Evolutionary conservation across 2,797 vertebrate species (phyloP), one percentile per base, ranked within the genome.

Genomic region (Tokudaia tokunoshimensis): DNA sequence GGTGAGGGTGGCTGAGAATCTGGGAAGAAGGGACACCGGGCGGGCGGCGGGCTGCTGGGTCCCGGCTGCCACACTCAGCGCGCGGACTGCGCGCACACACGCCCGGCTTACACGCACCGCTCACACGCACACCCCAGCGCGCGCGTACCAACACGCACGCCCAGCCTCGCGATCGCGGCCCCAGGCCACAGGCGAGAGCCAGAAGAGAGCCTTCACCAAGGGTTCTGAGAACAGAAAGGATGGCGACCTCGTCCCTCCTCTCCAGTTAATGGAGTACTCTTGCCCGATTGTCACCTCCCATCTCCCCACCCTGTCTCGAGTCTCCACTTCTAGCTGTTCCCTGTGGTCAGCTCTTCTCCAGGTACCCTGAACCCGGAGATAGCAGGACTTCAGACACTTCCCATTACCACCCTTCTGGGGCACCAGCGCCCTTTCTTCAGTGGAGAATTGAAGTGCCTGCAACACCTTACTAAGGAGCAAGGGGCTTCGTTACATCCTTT

Each of bases 401-500:
- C 41, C 15, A 19, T 4, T 44, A 20, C 74, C 24, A 44, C 50
- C 59, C 34, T 83, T 88, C 44, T 6, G 70, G 31, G 67, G 79
- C 63, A 89, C 83, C 84, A 31, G n/a, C 3, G 26, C 31, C 91
- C 59, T 80, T 37, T 52, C 29, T 4, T 13, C 10, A 0, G 3
- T 1, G 19, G n/a, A 50, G 22, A 70, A 7, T 0, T 0, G 70
- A 63, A 65, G 37, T 31, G 74, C 63, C 72, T 34, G 82, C 90
- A 0, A 92, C 89, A 0, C 24, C 65, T 3, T 7, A 24, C 52
- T 0, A 0, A 1, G 92, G 65, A 93, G 78, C 76, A 10, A 50
- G 44, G 94, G 92, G 57, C 57, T 96, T 91, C 91, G 96, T 70
- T 93, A 96, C 90, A 59, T 94, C 83, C 90, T 97, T 92, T 50